Evolutionary conservation across 2,113 vertebrate genomes (phyloP).

Genomic region (Cebus imitator): DNA sequence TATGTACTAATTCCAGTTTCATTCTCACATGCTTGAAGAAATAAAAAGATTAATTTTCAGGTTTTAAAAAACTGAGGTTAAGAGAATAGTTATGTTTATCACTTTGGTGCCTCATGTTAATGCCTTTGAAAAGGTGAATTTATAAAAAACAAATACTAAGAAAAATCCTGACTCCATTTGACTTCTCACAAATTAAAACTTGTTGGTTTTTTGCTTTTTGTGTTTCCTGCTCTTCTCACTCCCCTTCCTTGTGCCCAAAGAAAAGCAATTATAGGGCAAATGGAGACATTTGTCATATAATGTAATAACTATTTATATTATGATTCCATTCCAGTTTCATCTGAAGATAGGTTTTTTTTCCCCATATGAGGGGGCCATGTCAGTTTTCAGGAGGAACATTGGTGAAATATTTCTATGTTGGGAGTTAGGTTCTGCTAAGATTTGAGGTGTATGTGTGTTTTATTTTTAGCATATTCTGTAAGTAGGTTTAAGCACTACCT

Average conservation of each 20-base stretch:
- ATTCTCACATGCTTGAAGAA: neutral
- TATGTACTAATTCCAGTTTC: neutral
- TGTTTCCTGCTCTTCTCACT: neutral
- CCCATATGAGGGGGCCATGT: neutral
- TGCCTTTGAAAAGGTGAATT: constrained; percentile 13
- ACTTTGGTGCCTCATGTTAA: neutral
- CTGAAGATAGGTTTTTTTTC: neutral
- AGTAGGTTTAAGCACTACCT: constrained; percentile 44
- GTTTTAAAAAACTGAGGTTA: neutral
- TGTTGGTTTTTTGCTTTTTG: neutral
- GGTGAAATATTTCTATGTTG: constrained; percentile 24
- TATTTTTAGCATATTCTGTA: constrained; percentile 37
- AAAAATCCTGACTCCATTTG: neutral
- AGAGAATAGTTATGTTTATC: constrained; percentile 13
- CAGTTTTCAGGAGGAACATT: constrained; percentile 35
- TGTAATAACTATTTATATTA: neutral
- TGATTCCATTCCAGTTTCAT: neutral
- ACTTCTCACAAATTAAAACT: neutral
- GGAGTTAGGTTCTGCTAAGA: constrained; percentile 30
- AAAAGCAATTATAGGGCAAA: neutral
- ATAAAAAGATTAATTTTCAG: constrained; percentile 25
- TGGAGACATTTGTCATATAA: neutral
- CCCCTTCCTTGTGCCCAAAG: neutral
- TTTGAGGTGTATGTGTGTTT: constrained; percentile 46
- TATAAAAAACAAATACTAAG: neutral